Evolutionary conservation across 2,888 invertebrate species (phyloP), one percentile per base, ranked within the genome.

Genomic region (Cyclophora punctaria): DNA sequence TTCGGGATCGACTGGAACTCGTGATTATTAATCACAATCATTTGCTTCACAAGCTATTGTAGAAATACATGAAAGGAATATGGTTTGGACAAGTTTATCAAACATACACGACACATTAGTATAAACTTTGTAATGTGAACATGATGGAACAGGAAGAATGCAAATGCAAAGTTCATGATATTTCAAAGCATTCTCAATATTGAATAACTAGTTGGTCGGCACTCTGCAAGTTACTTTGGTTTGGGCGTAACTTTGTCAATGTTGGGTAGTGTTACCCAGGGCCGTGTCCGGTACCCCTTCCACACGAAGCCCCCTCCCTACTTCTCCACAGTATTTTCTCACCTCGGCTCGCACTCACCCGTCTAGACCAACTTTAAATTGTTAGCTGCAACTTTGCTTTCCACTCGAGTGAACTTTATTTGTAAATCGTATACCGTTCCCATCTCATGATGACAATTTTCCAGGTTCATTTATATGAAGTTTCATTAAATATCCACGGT

Each of bases 361-460:
- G 64, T 67, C 71, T 69, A 67, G 75, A 71, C 74, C 57, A 84
- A 86, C 76, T 86, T 86, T 85, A 83, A 83, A 84, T 83, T 83
- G 83, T 83, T 80, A 76, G 67, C 71, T 73, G 71, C 71, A 80
- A 82, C 78, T 79, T 78, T 71, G 71, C 73, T 77, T 70, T 71
- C 73, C 77, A 78, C 72, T 78, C 68, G 63, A 70, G 58, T 69
- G 61, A 79, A 80, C 77, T 80, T 80, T 81, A 80, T 80, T 80
- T 80, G 75, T 78, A 75, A 71, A 73, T 73, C 75, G 66, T 70
- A 69, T 72, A 70, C 69, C 66, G 67, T 64, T 67, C 60, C 54
- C 62, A 74, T 74, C 68, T 78, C 67, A 57, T 69, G 62, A 74
- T 71, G 70, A 69, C 67, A 66, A 68, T 76, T 72, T 73, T 61